Evolutionary conservation across 2,113 vertebrate genomes (phyloP).

Genomic region (Corapipo altera): DNA sequence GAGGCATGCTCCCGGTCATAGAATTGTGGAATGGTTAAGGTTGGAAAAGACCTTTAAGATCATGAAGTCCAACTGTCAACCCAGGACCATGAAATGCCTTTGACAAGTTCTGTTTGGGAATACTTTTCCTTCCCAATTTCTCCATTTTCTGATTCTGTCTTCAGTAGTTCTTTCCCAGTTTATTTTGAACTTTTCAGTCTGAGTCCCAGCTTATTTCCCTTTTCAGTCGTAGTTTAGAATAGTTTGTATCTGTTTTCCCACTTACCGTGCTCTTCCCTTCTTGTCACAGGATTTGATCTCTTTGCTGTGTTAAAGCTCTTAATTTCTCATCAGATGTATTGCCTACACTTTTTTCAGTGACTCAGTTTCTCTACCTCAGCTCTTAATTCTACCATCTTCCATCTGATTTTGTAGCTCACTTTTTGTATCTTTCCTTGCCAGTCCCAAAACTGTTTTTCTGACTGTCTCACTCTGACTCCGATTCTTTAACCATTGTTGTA

Average conservation of each 20-base stretch:
- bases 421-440: background rate
- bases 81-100: background rate
- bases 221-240: background rate
- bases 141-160: background rate
- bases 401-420: background rate
- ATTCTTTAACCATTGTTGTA: background rate
- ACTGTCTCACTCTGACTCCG: background rate
- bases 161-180: background rate
- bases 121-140: background rate
- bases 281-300: background rate
- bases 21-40: background rate
- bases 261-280: background rate
- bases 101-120: background rate
- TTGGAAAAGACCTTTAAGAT: background rate
- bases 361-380: background rate
- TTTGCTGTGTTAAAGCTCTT: background rate
- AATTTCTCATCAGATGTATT: background rate
- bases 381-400: background rate
- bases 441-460: background rate
- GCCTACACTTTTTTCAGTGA: background rate
- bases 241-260: background rate
- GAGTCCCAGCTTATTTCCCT: background rate
- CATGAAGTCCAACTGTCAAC: background rate
- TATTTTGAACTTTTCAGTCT: background rate
- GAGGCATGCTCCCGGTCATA: background rate